Evolutionary conservation across 1,140 invertebrate species (phyloP), one percentile per base, ranked within the genome.

Genomic region (Gonioctena quinquepunctata): DNA sequence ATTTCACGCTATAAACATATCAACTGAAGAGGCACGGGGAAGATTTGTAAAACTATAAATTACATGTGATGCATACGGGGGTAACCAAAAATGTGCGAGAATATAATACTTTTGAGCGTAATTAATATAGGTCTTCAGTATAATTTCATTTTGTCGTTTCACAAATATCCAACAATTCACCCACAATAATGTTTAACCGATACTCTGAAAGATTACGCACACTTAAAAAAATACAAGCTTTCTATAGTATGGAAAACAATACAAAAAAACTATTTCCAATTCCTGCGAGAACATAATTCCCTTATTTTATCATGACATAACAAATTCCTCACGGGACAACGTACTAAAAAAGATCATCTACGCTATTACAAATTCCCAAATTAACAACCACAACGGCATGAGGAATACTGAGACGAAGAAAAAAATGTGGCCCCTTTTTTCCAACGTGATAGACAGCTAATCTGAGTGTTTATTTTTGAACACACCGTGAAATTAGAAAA

Each of bases 1-100:
- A 74, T 71, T 65, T 74, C 16, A 60, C 33, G 63, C 28, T 70
- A 33, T 70, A 70, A 70, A 70, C 68, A 70, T 70, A 28, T 63
- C 52, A 27, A 54, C 56, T 59, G 56, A 59, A 59, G 56, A 59
- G 56, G 56, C 18, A 25, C 33, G 33, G 11, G 16, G 33, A n/a
- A 42, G 33, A 42, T 42, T 42, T 42, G 33, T 42, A 4, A 42
- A 4, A 3, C 11, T 42, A 42, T 42, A n/a, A 42, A 42, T 11
- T 42, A n/a, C 16, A 4, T 42, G 16, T 11, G 16, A n/a, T 13
- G 11, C 11, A 42, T n/a, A 42, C 2, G 33, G 33, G 33, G 5
- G 33, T 13, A 13, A n/a, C 11, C 16, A n/a, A n/a, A 42, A 13
- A 11, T 42, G 33, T 3, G 33, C 33, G 16, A 42, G 16, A 42